Percentiles rank a stretch among this genome's conserved stretches.
These are phyloP conservation scores for Percopsis transmontana DNA, from an alignment of 2,113 vertebrate species.

Conservation along the genomic window DNA sequence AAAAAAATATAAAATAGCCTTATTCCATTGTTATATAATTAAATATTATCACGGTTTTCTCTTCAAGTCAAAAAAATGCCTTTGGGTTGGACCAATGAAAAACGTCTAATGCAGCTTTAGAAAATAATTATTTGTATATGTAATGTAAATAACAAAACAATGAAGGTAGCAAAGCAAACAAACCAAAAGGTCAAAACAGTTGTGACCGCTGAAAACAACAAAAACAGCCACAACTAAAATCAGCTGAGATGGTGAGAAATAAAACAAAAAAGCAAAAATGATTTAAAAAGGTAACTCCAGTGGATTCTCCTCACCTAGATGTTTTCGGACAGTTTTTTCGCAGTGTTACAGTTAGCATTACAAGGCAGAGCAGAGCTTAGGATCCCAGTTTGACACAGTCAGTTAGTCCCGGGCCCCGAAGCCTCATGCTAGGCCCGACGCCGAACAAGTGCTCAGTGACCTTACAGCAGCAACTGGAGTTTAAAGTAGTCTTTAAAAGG, in stretches of 20 bases:
- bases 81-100: not conserved
- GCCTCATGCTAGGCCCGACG: conserved; percentile 44
- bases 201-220: too few relatives aligned
- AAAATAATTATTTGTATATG: not conserved
- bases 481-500: conserved; percentile 64
- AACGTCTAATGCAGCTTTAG: not conserved
- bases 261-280: too few relatives aligned
- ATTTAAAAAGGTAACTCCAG: too few relatives aligned
- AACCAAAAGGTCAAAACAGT: too few relatives aligned
- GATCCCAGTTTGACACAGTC: conserved; percentile 43
- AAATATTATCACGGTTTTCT: too few relatives aligned
- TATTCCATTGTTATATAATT: not conserved
- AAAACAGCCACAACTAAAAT: too few relatives aligned
- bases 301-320: too few relatives aligned
- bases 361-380: conserved; percentile 16
- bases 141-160: not conserved
- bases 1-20: not conserved
- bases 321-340: not conserved
- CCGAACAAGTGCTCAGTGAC: conserved; percentile 60
- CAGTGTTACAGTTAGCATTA: conserved; percentile 12
- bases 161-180: not conserved
- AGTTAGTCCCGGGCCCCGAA: conserved; percentile 41
- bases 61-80: too few relatives aligned
- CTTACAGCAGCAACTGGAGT: conserved; percentile 60
- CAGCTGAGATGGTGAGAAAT: too few relatives aligned